These are phyloP conservation scores for Hermatobates lingyangjiaoensis DNA, from an alignment of 1,140 invertebrate species.

Conservation along the genomic window DNA sequence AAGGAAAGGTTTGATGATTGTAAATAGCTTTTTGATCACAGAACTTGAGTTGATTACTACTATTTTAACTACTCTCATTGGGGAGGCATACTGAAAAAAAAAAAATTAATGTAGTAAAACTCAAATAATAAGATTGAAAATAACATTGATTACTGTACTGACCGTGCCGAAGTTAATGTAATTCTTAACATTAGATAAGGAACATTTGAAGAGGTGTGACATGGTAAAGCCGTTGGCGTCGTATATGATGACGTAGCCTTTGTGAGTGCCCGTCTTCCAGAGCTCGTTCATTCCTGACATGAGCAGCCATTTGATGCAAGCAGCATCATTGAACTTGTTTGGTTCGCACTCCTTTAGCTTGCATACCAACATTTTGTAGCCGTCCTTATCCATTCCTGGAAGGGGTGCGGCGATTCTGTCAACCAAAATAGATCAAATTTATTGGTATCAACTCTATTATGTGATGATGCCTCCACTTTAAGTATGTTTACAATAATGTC, in stretches of 20 bases:
- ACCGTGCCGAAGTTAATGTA: slow-evolving; percentile 16
- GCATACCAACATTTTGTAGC: slow-evolving; percentile 15
- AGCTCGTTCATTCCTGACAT: slow-evolving; percentile 15
- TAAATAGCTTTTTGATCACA: slow-evolving; percentile 15
- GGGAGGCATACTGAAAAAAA: slow-evolving; percentile 16
- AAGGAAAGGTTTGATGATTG: slow-evolving; percentile 13
- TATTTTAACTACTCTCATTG: slow-evolving; percentile 13
- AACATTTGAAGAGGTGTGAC: slow-evolving; percentile 14
- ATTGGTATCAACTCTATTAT: no score
- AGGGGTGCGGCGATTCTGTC: slow-evolving; percentile 14
- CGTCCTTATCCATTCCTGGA: slow-evolving; percentile 12
- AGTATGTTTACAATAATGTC: no score
- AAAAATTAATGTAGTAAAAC: not conserved
- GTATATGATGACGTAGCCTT: slow-evolving; percentile 17
- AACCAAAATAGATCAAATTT: no score
- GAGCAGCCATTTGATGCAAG: slow-evolving; percentile 19
- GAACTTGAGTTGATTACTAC: slow-evolving; percentile 16
- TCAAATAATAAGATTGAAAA: not conserved
- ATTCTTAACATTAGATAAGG: slow-evolving; percentile 12
- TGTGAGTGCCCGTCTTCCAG: slow-evolving; percentile 12
- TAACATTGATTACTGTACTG: not conserved
- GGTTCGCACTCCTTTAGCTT: slow-evolving; percentile 23
- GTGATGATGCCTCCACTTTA: no score
- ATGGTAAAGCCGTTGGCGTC: slow-evolving; percentile 17
- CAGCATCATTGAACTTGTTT: slow-evolving; percentile 33